Evolutionary conservation across 2,113 vertebrate species (phyloP).

Genomic region (Stegastes partitus): DNA sequence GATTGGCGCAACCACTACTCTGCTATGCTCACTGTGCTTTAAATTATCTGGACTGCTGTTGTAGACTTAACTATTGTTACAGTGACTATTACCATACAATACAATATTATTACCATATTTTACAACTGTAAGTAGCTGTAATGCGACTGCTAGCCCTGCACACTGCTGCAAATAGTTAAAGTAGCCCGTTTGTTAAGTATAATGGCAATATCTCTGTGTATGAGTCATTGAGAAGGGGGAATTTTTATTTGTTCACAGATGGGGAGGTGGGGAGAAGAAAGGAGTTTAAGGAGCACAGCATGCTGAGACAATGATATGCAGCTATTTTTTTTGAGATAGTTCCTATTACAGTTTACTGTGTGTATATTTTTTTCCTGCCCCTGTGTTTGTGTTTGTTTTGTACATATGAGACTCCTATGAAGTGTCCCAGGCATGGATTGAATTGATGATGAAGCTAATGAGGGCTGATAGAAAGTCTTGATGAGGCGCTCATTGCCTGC

Average conservation of each 20-base stretch:
- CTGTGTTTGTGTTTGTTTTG: slow-evolving; percentile 4
- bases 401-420: background rate
- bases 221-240: background rate
- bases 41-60: slow-evolving; percentile 3
- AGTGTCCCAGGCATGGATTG: slow-evolving; percentile 10
- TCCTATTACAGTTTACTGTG: background rate
- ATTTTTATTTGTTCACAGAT: too few relatives aligned
- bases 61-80: slow-evolving; percentile 7
- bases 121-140: slow-evolving; percentile 8
- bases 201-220: background rate
- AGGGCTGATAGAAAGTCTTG: slow-evolving; percentile 29
- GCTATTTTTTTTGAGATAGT: background rate
- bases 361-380: background rate
- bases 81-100: slow-evolving; percentile 14
- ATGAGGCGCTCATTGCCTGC: slow-evolving; percentile 23
- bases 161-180: slow-evolving; percentile 19
- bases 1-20: background rate
- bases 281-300: too few relatives aligned
- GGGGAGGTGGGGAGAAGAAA: too few relatives aligned
- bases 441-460: slow-evolving; percentile 44
- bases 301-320: background rate
- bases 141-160: slow-evolving; percentile 11
- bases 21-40: background rate
- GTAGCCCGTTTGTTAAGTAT: slow-evolving; percentile 5
- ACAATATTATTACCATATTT: slow-evolving; percentile 25